Percentiles rank a stretch among this genome's conserved stretches.
Evolutionary conservation across 2,797 vertebrate genomes (phyloP).

Genomic region (Morus bassanus): DNA sequence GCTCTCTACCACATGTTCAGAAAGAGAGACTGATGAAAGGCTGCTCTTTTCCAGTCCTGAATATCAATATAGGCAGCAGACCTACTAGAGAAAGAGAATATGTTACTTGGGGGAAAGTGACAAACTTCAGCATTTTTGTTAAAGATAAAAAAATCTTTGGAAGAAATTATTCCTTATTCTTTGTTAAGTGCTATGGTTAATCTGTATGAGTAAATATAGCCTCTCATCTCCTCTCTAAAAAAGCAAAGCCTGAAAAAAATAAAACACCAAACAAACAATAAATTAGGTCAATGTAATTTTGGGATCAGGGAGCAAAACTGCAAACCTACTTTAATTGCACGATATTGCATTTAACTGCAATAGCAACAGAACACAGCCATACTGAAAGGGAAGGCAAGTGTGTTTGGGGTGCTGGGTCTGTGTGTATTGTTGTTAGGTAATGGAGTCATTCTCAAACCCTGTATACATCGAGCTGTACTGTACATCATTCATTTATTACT

Average conservation of each 20-base stretch:
- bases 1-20: not conserved
- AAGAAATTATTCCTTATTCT: not conserved
- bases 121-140: not conserved
- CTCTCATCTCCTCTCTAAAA: not conserved
- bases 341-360: not conserved
- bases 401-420: not conserved
- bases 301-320: not conserved
- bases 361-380: not conserved
- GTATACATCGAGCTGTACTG: not conserved
- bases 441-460: not conserved
- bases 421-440: not conserved
- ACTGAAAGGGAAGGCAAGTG: not conserved
- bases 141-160: not conserved
- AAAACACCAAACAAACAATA: not conserved
- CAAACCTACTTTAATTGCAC: not conserved
- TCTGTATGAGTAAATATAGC: not conserved
- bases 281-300: not conserved
- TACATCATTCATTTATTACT: not conserved
- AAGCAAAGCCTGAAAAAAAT: not conserved
- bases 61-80: not conserved
- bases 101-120: not conserved
- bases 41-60: not conserved
- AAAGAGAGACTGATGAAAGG: not conserved
- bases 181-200: not conserved
- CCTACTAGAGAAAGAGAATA: not conserved